Percentiles rank a stretch among this genome's conserved stretches.
Evolutionary conservation across 2,113 vertebrate species (phyloP).

Genomic region (Kryptolebias marmoratus): DNA sequence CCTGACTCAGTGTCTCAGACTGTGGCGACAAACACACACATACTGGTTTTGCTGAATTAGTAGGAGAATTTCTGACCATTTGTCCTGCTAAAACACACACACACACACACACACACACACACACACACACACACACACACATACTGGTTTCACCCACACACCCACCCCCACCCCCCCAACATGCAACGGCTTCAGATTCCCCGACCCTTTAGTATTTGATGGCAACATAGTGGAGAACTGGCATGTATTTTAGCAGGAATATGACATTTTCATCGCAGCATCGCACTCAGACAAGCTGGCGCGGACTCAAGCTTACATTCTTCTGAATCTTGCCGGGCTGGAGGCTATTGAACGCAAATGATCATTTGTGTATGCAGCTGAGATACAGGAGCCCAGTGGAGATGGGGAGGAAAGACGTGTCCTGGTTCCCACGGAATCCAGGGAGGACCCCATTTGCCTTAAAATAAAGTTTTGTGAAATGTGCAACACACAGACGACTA

Average conservation of each 20-base stretch:
- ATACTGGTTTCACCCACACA: too few relatives aligned
- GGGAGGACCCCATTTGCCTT: conserved; percentile 40
- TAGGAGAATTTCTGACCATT: too few relatives aligned
- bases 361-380: conserved; percentile 32
- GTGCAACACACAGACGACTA: conserved; percentile 12
- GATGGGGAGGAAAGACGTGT: neutral
- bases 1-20: too few relatives aligned
- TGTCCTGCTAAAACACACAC: too few relatives aligned
- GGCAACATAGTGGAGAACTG: conserved; percentile 4
- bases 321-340: conserved; percentile 6
- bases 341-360: conserved; percentile 10
- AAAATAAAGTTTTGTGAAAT: conserved; percentile 37
- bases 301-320: neutral
- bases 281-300: conserved; percentile 36
- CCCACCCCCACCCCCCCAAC: too few relatives aligned
- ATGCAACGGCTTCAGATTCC: neutral
- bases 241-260: neutral
- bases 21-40: too few relatives aligned
- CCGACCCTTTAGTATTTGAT: neutral
- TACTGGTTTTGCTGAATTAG: too few relatives aligned
- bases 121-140: too few relatives aligned
- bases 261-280: conserved; percentile 36
- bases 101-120: too few relatives aligned
- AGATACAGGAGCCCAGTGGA: neutral
- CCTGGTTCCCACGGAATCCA: neutral